These are phyloP conservation scores for Masnerella sp. DNA, from an alignment of 2,888 invertebrate genomes.

Conservation along the genomic window DNA sequence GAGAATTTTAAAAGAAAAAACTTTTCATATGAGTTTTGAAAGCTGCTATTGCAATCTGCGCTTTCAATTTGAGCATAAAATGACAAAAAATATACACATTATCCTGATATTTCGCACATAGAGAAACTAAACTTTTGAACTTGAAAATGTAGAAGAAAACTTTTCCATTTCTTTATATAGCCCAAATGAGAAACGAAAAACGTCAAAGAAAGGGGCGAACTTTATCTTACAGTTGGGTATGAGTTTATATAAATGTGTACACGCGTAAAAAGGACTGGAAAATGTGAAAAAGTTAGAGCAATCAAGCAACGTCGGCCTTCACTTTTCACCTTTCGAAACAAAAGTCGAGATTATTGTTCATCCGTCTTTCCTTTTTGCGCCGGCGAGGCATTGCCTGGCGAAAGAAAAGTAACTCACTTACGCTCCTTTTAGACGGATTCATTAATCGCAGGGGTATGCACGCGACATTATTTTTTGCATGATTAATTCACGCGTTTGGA, in stretches of 20 bases:
- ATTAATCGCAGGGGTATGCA: conserved; percentile 39
- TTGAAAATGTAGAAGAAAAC: too few relatives aligned
- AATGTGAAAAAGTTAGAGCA: conserved; percentile 50
- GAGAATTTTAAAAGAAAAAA: too few relatives aligned
- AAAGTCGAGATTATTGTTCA: conserved; percentile 57
- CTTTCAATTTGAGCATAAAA: too few relatives aligned
- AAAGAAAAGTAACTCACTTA: conserved; percentile 58
- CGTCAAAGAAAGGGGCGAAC: neutral
- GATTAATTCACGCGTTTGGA: conserved; percentile 41
- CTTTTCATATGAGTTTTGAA: too few relatives aligned
- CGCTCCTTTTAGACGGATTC: conserved; percentile 45
- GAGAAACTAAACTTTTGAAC: too few relatives aligned
- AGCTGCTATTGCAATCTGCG: too few relatives aligned
- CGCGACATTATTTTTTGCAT: conserved; percentile 22
- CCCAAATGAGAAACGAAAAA: conserved; percentile 5
- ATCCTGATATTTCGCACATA: too few relatives aligned
- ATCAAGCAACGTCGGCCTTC: conserved; percentile 51
- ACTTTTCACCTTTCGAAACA: conserved; percentile 56
- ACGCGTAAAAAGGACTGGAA: conserved; percentile 25
- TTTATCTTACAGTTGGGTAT: conserved; percentile 13
- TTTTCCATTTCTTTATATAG: neutral
- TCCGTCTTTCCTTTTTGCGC: conserved; percentile 40
- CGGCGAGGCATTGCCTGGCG: conserved; percentile 38
- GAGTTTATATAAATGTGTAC: conserved; percentile 38
- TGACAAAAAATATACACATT: too few relatives aligned